Base-by-base conservation (phyloP, 2,113 vertebrate genomes). In the Pomatorhinus ruficollis region DNA sequence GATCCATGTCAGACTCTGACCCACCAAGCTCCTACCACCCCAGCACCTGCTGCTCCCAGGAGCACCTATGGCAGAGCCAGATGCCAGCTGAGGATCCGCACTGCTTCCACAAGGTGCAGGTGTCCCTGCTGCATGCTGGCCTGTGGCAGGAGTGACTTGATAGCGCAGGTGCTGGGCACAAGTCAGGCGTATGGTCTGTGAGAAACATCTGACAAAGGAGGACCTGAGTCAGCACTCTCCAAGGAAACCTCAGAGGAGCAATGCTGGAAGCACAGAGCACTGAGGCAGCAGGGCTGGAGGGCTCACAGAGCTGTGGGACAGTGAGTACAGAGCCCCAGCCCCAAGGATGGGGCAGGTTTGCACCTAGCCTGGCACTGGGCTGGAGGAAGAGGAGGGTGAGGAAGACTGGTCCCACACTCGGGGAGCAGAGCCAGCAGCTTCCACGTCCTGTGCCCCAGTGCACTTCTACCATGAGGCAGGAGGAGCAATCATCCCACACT, bases 81-180 rank as follows among this genome's bases (percentile, higher is more conserved):
- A 30, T 39, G 40, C 27, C 68, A 68, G 49, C 63, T 35, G 44
- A 86, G 49, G 18, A 30, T 35, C 39, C 1, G 1, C 15, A 10
- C 52, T 0, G 0, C 5, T 74, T n/a, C 60, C 21, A 31, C 4
- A 4, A 31, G 23, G 28, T 5, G 8, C 3, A 57, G n/a, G 11
- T 16, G 25, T 65, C 61, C 79, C 37, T 79, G 63, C 37, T 60
- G 63, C 5, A 3, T 3, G 37, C 82, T 47, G 69, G 40, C 21
- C 35, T 9, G 3, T 3, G 0, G 3, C 33, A 57, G 66, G 56
- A 68, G 52, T 1, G 2, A 21, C 68, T 75, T 19, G 18, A 7
- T 17, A 39, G 54, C 0, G 0, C 54, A 47, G 40, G 14, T 33
- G 49, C 83, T 64, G 59, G 14, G n/a, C 83, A 93, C 4, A 3